Evolutionary conservation across 2,888 invertebrate species (phyloP).

Genomic region (Acronicta leporina): DNA sequence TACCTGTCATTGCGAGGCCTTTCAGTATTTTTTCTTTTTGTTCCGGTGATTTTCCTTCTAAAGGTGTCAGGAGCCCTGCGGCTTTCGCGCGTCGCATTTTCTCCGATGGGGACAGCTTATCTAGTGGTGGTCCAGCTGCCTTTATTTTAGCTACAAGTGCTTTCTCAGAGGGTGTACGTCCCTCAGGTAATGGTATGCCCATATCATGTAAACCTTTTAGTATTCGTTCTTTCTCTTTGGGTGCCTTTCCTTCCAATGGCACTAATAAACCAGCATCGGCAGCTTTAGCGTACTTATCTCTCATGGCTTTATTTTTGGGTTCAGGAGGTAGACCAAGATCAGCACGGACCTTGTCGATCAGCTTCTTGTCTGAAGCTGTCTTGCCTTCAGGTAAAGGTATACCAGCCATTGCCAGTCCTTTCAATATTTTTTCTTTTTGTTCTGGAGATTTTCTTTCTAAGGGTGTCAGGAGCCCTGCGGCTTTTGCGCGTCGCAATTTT

Average conservation of each 20-base stretch:
- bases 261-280: constrained; percentile 10
- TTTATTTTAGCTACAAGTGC: constrained; percentile 35
- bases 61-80: constrained; percentile 37
- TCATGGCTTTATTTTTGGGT: constrained; percentile 39
- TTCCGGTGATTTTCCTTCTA: constrained; percentile 50
- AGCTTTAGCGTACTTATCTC: constrained; percentile 55
- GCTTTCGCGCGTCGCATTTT: constrained; percentile 12
- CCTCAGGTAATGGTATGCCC: constrained; percentile 51
- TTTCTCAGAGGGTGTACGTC: constrained; percentile 59
- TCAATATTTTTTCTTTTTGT: constrained; percentile 19
- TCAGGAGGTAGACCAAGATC: constrained; percentile 51
- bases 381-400: constrained; percentile 57
- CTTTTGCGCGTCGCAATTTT: constrained; percentile 41
- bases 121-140: not conserved
- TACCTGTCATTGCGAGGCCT: constrained; percentile 42
- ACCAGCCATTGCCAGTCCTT: constrained; percentile 37
- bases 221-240: constrained; percentile 59
- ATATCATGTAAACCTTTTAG: constrained; percentile 9
- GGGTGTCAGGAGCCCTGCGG: constrained; percentile 6
- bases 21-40: constrained; percentile 57
- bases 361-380: constrained; percentile 53
- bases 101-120: not conserved
- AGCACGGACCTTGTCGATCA: constrained; percentile 27
- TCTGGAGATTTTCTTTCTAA: constrained; percentile 7
- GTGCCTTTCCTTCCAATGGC: constrained; percentile 58